Percentiles rank a stretch among this genome's conserved stretches.
phyloP scores from a whole-genome alignment of 2,888 invertebrate genomes.

The Drosophila incognita region DNA sequence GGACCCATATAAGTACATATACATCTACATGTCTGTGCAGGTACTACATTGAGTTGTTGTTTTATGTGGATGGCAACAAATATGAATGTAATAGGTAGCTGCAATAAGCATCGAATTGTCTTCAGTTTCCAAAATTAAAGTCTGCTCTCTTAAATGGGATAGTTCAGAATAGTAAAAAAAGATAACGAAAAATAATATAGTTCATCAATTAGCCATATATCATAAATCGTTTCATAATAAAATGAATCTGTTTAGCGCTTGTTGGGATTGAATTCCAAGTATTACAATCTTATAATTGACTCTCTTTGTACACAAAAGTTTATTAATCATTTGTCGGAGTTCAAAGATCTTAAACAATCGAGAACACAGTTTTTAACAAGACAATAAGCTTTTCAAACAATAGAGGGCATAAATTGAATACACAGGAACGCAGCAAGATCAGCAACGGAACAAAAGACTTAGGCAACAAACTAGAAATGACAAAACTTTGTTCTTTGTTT shows the following conservation, averaged over 20 bases:
- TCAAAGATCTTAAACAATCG: slow-evolving; percentile 22
- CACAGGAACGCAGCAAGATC: background rate
- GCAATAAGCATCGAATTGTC: background rate
- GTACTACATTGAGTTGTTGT: slow-evolving; percentile 23
- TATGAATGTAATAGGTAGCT: slow-evolving; percentile 29
- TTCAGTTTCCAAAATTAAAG: background rate
- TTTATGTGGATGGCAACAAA: slow-evolving; percentile 39
- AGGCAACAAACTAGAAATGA: slow-evolving; percentile 51
- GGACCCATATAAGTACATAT: slow-evolving; percentile 57
- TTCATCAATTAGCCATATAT: background rate
- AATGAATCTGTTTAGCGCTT: background rate
- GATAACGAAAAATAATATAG: background rate
- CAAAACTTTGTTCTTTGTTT: background rate
- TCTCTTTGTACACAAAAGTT: background rate
- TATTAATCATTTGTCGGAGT: slow-evolving; percentile 12
- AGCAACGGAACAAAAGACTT: slow-evolving; percentile 54
- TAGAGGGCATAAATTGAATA: slow-evolving; percentile 4
- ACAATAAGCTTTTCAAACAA: slow-evolving; percentile 30
- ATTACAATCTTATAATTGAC: background rate
- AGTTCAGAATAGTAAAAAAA: background rate
- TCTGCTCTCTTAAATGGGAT: background rate
- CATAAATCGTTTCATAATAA: background rate
- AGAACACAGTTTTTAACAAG: slow-evolving; percentile 16
- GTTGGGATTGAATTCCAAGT: background rate
- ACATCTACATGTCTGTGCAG: slow-evolving; percentile 24